A percentile compares a stretch with the other conserved stretches of the same genome.
These are phyloP conservation scores for Syrphus vitripennis DNA, from an alignment of 2,888 invertebrate species.

Conservation along the genomic window DNA sequence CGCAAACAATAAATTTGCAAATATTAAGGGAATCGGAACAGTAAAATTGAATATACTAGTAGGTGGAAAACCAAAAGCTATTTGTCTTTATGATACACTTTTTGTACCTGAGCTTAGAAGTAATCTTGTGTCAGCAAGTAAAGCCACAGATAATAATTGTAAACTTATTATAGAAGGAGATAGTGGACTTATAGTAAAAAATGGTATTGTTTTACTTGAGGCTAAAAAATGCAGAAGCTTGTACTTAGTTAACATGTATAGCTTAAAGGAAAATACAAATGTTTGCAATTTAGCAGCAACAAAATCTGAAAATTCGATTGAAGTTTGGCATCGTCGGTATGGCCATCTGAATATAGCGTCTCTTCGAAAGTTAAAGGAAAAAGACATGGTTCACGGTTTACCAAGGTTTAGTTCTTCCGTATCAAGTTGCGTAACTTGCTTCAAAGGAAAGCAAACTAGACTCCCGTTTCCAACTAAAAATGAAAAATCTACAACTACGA, in stretches of 20 bases:
- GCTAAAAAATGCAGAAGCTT: neutral
- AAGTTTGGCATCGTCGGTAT: neutral
- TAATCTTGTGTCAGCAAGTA: too few species aligned
- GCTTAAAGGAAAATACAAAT: neutral
- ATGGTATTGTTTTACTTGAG: neutral
- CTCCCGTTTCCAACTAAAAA: neutral
- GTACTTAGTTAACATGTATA: neutral
- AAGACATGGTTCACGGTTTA: neutral
- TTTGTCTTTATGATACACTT: constrained; percentile 5
- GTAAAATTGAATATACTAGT: neutral
- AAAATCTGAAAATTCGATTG: neutral
- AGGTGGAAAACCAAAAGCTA: neutral
- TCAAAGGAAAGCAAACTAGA: neutral
- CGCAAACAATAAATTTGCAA: constrained; percentile 20
- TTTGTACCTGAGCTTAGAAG: constrained; percentile 16
- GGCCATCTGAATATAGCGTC: neutral
- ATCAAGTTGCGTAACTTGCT: neutral
- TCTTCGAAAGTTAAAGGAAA: neutral
- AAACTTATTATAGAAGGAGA: neutral
- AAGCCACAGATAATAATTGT: neutral
- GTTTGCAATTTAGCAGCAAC: neutral
- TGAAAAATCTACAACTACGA: neutral
- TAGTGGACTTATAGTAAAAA: neutral
- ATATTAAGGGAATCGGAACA: neutral
- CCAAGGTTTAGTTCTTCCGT: neutral